phyloP scores from a whole-genome alignment of 2,797 vertebrate species.

The Enteromius paludinosus region DNA sequence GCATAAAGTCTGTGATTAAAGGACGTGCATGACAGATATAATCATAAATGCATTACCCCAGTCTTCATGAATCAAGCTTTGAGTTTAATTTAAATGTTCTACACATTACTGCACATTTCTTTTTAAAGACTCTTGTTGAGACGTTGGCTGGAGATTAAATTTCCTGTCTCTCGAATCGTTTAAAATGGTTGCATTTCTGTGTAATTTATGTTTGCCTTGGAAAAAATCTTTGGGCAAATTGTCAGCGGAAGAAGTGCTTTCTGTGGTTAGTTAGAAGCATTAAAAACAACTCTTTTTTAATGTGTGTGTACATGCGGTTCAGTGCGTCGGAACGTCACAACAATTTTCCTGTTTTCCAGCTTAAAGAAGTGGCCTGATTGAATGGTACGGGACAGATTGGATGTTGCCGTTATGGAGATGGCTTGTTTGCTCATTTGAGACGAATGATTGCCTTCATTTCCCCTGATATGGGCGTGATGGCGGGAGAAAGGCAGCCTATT shows the following conservation, averaged over 20 bases:
- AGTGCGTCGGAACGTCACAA: slow-evolving; percentile 22
- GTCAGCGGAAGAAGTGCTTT: slow-evolving; percentile 8
- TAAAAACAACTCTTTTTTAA: slow-evolving; percentile 33
- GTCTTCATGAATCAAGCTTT: neutral
- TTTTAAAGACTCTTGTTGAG: slow-evolving; percentile 26
- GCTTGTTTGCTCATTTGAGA: slow-evolving; percentile 55
- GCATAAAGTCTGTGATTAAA: slow-evolving; percentile 27
- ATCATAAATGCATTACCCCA: slow-evolving; percentile 26
- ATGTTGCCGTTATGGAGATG: slow-evolving; percentile 48
- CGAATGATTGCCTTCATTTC: slow-evolving; percentile 54
- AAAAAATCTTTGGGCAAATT: neutral
- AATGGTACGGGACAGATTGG: slow-evolving; percentile 53
- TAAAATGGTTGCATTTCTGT: slow-evolving; percentile 7
- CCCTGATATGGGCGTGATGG: slow-evolving; percentile 53
- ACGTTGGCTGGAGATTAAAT: slow-evolving; percentile 1
- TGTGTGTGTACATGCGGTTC: neutral
- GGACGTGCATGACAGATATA: slow-evolving; percentile 12
- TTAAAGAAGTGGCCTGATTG: slow-evolving; percentile 54
- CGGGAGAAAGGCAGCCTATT: slow-evolving; percentile 46
- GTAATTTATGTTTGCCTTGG: slow-evolving; percentile 25
- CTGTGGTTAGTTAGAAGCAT: slow-evolving; percentile 27
- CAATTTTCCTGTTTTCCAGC: slow-evolving; percentile 44
- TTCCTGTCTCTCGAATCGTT: neutral
- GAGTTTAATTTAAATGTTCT: slow-evolving; percentile 29
- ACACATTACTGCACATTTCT: neutral